These are phyloP conservation scores for Monochamus saltuarius DNA, from an alignment of 1,140 invertebrate genomes.

Conservation along the genomic window DNA sequence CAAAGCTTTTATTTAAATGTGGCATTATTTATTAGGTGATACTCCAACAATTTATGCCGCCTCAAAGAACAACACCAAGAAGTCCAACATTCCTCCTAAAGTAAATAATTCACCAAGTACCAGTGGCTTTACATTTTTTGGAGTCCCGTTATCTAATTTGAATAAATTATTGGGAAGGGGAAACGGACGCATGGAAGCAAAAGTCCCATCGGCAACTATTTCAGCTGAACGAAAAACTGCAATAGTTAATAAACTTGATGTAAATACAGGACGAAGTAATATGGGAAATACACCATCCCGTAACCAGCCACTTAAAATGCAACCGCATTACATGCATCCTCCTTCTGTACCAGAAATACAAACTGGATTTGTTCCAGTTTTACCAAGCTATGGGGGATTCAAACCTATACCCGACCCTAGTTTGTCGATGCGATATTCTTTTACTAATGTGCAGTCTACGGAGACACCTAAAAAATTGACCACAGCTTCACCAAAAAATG, in stretches of 20 bases:
- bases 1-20: too few species aligned
- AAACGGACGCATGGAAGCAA: constrained; percentile 52
- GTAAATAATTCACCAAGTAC: constrained; percentile 54
- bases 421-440: constrained; percentile 3
- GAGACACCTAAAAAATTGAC: constrained; percentile 12
- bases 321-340: constrained; percentile 32
- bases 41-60: constrained; percentile 68
- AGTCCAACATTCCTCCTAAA: constrained; percentile 49
- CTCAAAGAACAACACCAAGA: constrained; percentile 57
- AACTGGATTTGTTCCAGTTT: constrained; percentile 71
- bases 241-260: not conserved
- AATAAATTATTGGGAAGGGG: constrained; percentile 61
- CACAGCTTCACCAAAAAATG: constrained; percentile 10
- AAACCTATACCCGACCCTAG: constrained; percentile 58
- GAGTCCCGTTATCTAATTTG: constrained; percentile 73
- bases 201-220: constrained; percentile 49
- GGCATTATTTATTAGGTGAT: constrained; percentile 57
- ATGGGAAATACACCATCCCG: constrained; percentile 51
- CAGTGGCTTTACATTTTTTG: constrained; percentile 78
- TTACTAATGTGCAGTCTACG: not conserved
- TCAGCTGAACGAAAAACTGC: constrained; percentile 43
- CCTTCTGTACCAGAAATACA: constrained; percentile 57
- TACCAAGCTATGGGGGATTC: constrained; percentile 70
- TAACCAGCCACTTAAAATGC: constrained; percentile 47
- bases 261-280: constrained; percentile 20